Percentiles rank a stretch among this genome's conserved stretches.
Conservation (phyloP, 2,797 vertebrate genomes). For the Parotocinclus haroldoi region DNA sequence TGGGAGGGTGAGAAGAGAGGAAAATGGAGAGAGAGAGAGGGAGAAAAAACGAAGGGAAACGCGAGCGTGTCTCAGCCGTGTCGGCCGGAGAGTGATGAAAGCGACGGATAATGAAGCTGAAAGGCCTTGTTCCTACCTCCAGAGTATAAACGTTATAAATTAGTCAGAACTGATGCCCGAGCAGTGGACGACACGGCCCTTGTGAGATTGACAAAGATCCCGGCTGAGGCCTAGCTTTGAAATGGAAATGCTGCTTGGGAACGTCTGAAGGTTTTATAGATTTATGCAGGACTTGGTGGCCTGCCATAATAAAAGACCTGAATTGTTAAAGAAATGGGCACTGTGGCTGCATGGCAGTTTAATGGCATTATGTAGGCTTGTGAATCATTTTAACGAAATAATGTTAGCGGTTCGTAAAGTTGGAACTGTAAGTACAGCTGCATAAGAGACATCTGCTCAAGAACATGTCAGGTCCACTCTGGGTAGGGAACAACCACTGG, state of each 20-base stretch:
- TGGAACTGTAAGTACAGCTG: no score
- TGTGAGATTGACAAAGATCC: conserved; percentile 56
- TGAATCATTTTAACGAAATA: background rate
- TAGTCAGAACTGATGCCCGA: conserved; percentile 47
- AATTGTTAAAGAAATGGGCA: conserved; percentile 20
- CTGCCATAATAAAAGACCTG: conserved; percentile 51
- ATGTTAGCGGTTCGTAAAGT: background rate
- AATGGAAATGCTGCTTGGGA: conserved; percentile 66
- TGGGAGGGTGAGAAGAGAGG: background rate
- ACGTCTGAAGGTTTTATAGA: conserved; percentile 51
- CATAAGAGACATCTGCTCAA: no score
- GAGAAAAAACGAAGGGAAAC: conserved; percentile 11
- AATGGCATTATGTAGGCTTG: conserved; percentile 22
- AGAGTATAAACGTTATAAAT: conserved; percentile 61
- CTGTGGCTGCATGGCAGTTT: conserved; percentile 19
- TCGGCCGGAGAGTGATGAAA: conserved; percentile 69
- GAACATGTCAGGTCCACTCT: no score
- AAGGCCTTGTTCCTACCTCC: conserved; percentile 69
- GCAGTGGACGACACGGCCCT: conserved; percentile 49
- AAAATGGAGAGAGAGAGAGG: conserved; percentile 6
- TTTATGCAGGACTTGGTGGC: conserved; percentile 69
- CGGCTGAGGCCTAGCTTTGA: conserved; percentile 61
- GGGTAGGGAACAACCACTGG: no score
- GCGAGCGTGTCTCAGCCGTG: conserved; percentile 67
- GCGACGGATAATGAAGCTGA: conserved; percentile 64